Evolutionary conservation across 2,113 vertebrate species (phyloP), one percentile per base, ranked within the genome.

Genomic region (Laterallus jamaicensis): DNA sequence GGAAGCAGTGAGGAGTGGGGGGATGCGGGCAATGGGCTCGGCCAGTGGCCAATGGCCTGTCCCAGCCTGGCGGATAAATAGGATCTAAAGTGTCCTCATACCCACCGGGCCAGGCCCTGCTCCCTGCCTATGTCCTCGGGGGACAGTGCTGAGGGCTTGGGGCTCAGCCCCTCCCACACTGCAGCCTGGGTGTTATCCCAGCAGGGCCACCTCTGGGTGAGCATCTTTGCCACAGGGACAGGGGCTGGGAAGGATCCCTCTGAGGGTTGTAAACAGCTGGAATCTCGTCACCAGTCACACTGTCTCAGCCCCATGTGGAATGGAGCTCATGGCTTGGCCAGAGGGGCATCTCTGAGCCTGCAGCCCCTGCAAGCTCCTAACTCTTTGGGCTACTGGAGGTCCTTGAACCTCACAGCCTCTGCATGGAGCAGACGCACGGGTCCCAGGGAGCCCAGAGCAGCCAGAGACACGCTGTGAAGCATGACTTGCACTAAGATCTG

Each of bases 181-280:
- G 37, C 32, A 62, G 62, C 50, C 20, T 17, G 49, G 5, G 2
- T 2, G 0, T 11, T 9, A 25, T n/a, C 31, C 22, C 18, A 4
- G 2, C 6, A 8, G 16, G 15, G 19, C 10, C 50, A 62, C 32
- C 32, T 70, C 69, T 35, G 26, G 2, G 2, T 54, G 37, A 80
- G 47, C 10, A 3, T 32, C 42, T 13, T 62, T 8, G 2, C 24
- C 4, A 1, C 1, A 4, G n/a, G 20, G 14, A 29, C 7, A 7
- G 37, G 44, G 44, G 12, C 37, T 49, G 12, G 10, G 39, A 44
- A 64, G 44, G 37, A 39, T 40, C 22, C 29, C n/a, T 59, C 64
- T 60, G 63, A 39, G 55, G 1, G 2, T 15, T 18, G 25, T 14
- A 25, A 63, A 28, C 50, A 47, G 12, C 26, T 0, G 22, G 58